Base-by-base conservation (phyloP, 2,888 invertebrate species). In the Drosophila robusta region DNA sequence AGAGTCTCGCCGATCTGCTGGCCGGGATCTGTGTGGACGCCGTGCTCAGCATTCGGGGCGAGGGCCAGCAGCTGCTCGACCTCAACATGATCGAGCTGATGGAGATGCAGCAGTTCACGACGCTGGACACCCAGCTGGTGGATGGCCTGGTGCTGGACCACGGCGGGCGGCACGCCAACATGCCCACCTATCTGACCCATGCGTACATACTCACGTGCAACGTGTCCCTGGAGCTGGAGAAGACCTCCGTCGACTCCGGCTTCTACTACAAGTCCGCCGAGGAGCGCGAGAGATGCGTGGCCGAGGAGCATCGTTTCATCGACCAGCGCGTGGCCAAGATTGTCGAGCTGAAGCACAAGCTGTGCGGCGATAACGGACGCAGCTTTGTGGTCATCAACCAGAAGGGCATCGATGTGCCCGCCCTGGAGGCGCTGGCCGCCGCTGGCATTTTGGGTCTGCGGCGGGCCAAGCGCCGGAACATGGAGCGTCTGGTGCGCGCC, bases 221-320 rank as follows among this genome's bases (percentile, higher is more conserved):
- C 91, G 97, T 99, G 24, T 98, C 98, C 8, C 94, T 99, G 91
- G 99, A 99, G 92, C 99, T 99, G 92, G 99, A 99, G 91, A 99
- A 99, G 93, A 98, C 98, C 90, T 98, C 95, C 92, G 96, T 96
- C 0, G 99, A 98, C 92, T 98, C 98, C 12, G 98, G 98, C 1
- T 98, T 99, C 93, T 99, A 98, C 94, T 99, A 99, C 93, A 99
- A 99, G 93, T 97, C 97, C 2, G 98, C 99, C 0, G 97, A 96
- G 75, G 98, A 99, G 89, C 94, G 99, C 22, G 99, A 99, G 90
- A 97, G 97, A 89, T 94, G 99, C 68, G 96, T 99, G 0, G 93
- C 94, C 2, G 98, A 99, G 38, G 99, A 99, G 92, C 95, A 99
- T 56, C 96, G 97, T 80, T 99, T 99, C 91, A 99, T 99, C 89